Evolutionary conservation across 2,797 vertebrate genomes (phyloP), one percentile per base, ranked within the genome.

Genomic region (Rachycentron canadum): DNA sequence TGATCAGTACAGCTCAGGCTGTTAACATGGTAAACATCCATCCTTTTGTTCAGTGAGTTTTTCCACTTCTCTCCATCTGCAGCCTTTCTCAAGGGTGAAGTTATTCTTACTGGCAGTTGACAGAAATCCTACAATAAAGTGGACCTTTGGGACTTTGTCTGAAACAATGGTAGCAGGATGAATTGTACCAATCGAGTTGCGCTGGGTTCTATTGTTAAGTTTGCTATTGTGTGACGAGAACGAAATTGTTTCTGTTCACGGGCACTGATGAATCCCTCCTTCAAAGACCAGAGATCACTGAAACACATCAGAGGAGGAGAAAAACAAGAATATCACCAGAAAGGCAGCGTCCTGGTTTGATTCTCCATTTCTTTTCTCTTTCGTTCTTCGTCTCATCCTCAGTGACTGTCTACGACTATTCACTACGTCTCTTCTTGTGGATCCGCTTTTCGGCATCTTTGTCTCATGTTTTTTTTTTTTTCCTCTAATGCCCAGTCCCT

Each of bases 171-270:
- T 66, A 73, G 78, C 76, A 41, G 78, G 81, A 88, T 75, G 74
- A 88, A 84, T 88, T 82, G 72, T 65, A 79, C 65, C 57, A 61
- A 78, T 85, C 64, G 26, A 80, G 57, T 72, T 76, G 68, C 61
- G 60, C 63, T 25, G 49, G 67, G 32, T 72, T 69, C 82, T 76
- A 79, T 92, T 94, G 89, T 91, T 88, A 70, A 73, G 53, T 73
- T 71, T 74, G 52, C 76, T 60, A 49, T 86, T 84, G 78, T 86
- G 89, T 60, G 89, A 90, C 49, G 78, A 80, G 72, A 56, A 87
- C 83, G 81, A 93, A 92, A 93, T 86, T 60, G 84, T 91, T 91
- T 91, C 77, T 83, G 77, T 79, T 90, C 88, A 91, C 47, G 62
- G 82, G 82, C 72, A 58, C 63, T 79, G 85, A 89, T 88, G 87